Percentiles rank a stretch among this genome's conserved stretches.
Conservation (phyloP, 2,888 invertebrate species). For the Drosophila vallismaia region DNA sequence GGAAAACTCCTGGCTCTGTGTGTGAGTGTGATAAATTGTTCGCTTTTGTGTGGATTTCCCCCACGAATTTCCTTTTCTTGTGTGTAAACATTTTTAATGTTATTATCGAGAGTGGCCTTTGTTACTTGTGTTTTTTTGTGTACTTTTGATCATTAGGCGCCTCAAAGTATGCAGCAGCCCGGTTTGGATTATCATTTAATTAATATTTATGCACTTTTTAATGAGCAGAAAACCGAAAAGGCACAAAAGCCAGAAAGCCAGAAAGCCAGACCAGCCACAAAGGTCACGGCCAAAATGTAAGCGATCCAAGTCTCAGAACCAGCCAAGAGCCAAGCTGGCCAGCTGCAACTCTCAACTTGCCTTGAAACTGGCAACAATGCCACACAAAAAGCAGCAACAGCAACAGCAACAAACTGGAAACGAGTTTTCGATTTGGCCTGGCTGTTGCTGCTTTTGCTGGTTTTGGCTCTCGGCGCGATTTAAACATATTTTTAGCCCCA, state of each 20-base stretch:
- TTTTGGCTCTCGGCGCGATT: conserved; percentile 73
- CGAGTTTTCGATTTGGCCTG: conserved; percentile 50
- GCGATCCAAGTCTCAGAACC: conserved; percentile 47
- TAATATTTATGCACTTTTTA: conserved; percentile 74
- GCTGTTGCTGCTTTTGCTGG: conserved; percentile 22
- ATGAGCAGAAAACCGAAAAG: conserved; percentile 31
- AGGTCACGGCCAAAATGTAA: conserved; percentile 76
- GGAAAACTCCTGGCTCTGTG: conserved; percentile 20
- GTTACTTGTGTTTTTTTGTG: conserved; percentile 21
- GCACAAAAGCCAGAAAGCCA: conserved; percentile 6
- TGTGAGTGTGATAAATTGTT: conserved; percentile 57
- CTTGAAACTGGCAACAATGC: conserved; percentile 65
- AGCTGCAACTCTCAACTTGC: conserved; percentile 59
- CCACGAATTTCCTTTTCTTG: conserved; percentile 6
- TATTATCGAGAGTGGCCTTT: conserved; percentile 67
- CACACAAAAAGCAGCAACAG: conserved; percentile 26
- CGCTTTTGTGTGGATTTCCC: conserved; percentile 55
- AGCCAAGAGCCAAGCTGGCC: conserved; percentile 58
- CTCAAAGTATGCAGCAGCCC: conserved; percentile 75
- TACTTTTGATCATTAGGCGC: conserved; percentile 57
- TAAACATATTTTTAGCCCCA: conserved; percentile 78
- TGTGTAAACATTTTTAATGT: conserved; percentile 70
- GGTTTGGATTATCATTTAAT: conserved; percentile 63
- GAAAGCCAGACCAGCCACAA: conserved; percentile 45
- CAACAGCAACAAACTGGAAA: conserved; percentile 42